Percentiles rank a stretch among this genome's conserved stretches.
Evolutionary conservation across 2,888 invertebrate species (phyloP).

Genomic region (Polydesmus complanatus): DNA sequence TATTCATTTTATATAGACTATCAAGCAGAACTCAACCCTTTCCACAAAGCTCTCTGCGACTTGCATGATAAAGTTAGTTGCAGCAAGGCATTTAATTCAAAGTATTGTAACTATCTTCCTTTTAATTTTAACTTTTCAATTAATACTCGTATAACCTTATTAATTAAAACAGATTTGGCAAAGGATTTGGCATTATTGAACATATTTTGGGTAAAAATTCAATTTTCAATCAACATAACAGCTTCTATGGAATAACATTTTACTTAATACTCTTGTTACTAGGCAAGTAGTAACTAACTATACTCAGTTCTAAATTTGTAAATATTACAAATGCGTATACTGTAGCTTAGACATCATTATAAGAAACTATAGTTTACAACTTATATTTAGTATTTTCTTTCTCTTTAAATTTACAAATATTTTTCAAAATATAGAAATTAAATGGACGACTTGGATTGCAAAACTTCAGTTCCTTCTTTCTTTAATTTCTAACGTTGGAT

Average conservation of each 20-base stretch:
- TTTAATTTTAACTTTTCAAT: too few relatives aligned
- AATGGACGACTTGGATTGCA: too few relatives aligned
- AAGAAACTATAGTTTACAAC: too few relatives aligned
- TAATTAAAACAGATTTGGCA: constrained; percentile 52
- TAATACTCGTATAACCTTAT: too few relatives aligned
- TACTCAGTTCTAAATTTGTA: too few relatives aligned
- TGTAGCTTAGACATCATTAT: too few relatives aligned
- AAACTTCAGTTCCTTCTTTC: too few relatives aligned
- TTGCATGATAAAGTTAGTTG: constrained; percentile 68
- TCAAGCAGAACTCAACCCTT: constrained; percentile 48
- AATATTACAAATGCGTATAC: not conserved
- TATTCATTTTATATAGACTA: constrained; percentile 68
- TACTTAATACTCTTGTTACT: constrained; percentile 54
- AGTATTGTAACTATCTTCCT: constrained; percentile 40
- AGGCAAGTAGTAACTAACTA: constrained; percentile 44
- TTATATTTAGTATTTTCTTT: too few relatives aligned
- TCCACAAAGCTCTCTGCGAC: constrained; percentile 70
- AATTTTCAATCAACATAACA: constrained; percentile 61
- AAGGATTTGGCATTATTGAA: constrained; percentile 65
- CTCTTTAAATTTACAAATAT: too few relatives aligned
- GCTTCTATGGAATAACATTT: constrained; percentile 60
- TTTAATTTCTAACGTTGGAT: too few relatives aligned
- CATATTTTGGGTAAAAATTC: constrained; percentile 47
- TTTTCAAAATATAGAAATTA: too few relatives aligned
- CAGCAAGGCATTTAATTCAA: constrained; percentile 64